Evolutionary conservation across 2,888 invertebrate genomes (phyloP).

Genomic region (Polylopha cassiicola): DNA sequence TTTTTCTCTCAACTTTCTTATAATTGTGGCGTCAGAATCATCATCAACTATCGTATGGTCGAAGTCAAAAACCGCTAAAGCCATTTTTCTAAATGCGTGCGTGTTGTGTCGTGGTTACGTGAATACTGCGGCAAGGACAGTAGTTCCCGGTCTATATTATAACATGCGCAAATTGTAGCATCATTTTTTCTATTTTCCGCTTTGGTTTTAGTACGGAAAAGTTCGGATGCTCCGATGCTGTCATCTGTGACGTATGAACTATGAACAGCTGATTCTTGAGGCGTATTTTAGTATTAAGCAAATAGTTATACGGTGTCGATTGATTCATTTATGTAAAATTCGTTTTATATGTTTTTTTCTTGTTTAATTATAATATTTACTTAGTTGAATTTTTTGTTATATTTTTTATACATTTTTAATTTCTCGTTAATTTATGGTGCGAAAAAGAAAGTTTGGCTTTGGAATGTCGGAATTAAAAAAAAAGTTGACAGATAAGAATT

Average conservation of each 20-base stretch:
- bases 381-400: no score
- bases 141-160: constrained; percentile 14
- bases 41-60: constrained; percentile 65
- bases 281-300: constrained; percentile 1
- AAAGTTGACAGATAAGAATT: constrained; percentile 29
- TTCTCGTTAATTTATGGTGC: not conserved
- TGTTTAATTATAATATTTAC: no score
- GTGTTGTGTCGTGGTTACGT: constrained; percentile 27
- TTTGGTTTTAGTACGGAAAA: not conserved
- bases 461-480: constrained; percentile 3
- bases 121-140: constrained; percentile 33
- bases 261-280: constrained; percentile 5
- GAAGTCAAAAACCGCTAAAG: constrained; percentile 67
- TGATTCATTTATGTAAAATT: not conserved
- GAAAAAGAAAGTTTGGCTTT: constrained; percentile 6
- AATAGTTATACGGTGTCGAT: no score
- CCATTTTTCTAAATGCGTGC: constrained; percentile 48
- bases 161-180: constrained; percentile 17
- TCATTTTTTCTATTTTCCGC: not conserved
- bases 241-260: not conserved
- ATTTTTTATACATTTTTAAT: no score
- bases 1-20: constrained; percentile 57
- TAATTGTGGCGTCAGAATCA: constrained; percentile 67
- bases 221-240: not conserved
- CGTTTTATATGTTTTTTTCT: not conserved